These are phyloP conservation scores for Mormyrus lacerda DNA, from an alignment of 2,113 vertebrate species.

Conservation along the genomic window DNA sequence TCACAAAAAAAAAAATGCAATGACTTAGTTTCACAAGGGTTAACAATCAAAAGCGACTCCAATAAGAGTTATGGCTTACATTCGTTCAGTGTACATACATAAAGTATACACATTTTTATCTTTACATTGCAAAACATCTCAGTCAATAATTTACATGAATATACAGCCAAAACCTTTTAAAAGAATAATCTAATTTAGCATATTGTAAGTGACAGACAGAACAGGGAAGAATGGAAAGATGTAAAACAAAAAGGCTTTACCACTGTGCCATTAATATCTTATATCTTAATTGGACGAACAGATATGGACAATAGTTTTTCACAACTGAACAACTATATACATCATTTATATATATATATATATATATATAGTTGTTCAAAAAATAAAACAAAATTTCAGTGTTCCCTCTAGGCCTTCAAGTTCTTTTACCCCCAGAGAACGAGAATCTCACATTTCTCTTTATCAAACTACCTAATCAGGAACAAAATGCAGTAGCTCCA, in stretches of 20 bases:
- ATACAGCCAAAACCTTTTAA: neutral
- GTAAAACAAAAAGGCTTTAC: neutral
- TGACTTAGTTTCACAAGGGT: neutral
- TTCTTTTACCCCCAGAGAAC: slow-evolving; percentile 21
- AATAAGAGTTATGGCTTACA: slow-evolving; percentile 9
- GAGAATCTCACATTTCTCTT: neutral
- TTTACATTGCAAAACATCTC: slow-evolving; percentile 1
- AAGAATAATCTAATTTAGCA: neutral
- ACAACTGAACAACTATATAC: neutral
- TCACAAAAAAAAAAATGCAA: slow-evolving; percentile 4
- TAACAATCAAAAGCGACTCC: neutral
- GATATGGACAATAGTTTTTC: neutral
- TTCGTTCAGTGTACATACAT: slow-evolving; percentile 1
- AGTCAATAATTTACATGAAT: slow-evolving; percentile 2
- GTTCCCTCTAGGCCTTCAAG: slow-evolving; percentile 57
- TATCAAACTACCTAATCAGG: neutral
- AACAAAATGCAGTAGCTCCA: neutral
- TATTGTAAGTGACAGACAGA: neutral
- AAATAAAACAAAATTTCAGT: slow-evolving; percentile 47
- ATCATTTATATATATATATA: neutral
- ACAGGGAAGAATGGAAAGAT: neutral
- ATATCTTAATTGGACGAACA: neutral
- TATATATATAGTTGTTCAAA: neutral
- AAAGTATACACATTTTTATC: neutral
- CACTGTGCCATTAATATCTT: neutral